Conservation (phyloP, 2,888 invertebrate species). For the Zeuzera pyrina region DNA sequence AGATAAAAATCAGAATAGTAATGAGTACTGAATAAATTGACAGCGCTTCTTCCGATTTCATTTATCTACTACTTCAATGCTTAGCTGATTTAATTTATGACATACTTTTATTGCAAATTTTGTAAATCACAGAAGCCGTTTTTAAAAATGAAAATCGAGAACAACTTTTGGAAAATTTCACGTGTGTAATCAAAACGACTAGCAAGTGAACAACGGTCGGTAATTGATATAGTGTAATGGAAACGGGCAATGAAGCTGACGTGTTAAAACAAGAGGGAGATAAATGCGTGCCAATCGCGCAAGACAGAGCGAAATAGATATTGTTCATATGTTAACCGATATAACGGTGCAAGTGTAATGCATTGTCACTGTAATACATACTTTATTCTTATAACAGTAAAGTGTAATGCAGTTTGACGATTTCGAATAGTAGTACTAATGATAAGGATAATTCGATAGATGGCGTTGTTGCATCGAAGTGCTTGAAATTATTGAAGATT, state of each 20-base stretch:
- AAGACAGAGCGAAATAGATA: conserved; percentile 50
- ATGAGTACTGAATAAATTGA: conserved; percentile 56
- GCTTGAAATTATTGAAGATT: conserved; percentile 22
- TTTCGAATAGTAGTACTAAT: background rate
- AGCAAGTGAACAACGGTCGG: conserved; percentile 31
- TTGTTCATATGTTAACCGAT: conserved; percentile 29
- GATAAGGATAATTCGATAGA: conserved; percentile 21
- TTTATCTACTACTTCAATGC: conserved; percentile 44
- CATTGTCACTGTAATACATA: conserved; percentile 46
- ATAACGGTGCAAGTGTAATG: conserved; percentile 53
- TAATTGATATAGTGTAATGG: conserved; percentile 70
- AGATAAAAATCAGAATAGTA: conserved; percentile 60
- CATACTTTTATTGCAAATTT: conserved; percentile 22
- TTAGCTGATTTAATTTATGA: conserved; percentile 38
- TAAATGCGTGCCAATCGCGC: conserved; percentile 34
- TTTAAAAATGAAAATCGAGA: conserved; percentile 4
- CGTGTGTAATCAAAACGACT: conserved; percentile 28
- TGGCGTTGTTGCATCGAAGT: conserved; percentile 41
- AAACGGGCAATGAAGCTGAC: conserved; percentile 64
- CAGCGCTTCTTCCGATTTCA: conserved; percentile 44
- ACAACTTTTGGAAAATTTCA: conserved; percentile 2
- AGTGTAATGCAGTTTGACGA: conserved; percentile 26
- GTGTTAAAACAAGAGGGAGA: conserved; percentile 57
- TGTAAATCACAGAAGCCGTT: conserved; percentile 8
- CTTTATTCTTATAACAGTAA: conserved; percentile 37